These are phyloP conservation scores for Merodon equestris DNA, from an alignment of 2,888 invertebrate genomes.

Conservation along the genomic window DNA sequence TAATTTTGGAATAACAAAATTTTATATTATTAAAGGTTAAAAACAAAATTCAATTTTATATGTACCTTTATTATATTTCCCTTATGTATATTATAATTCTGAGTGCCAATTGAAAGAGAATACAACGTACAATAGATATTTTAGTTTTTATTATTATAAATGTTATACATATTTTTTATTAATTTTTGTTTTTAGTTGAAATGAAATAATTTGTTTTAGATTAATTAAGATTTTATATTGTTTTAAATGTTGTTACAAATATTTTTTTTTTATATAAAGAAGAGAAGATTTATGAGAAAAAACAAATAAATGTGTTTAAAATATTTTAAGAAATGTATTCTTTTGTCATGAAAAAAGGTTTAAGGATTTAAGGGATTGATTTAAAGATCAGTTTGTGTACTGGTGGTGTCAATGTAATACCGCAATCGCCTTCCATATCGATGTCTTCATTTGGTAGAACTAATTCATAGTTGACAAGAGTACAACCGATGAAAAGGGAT, in stretches of 20 bases:
- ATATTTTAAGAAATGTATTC: conserved; percentile 48
- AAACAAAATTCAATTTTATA: conserved; percentile 50
- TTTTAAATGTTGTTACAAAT: conserved; percentile 60
- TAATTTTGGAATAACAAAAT: conserved; percentile 13
- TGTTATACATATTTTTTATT: conserved; percentile 47
- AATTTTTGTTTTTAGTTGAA: neutral
- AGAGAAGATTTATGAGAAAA: conserved; percentile 9
- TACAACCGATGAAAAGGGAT: conserved; percentile 82
- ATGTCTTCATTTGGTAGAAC: conserved; percentile 78
- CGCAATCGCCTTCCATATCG: conserved; percentile 85
- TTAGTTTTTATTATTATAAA: conserved; percentile 33
- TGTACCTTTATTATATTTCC: conserved; percentile 42
- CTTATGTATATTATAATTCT: conserved; percentile 51
- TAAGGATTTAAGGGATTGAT: conserved; percentile 7
- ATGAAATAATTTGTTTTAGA: conserved; percentile 16
- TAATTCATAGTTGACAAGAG: conserved; percentile 82
- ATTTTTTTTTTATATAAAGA: conserved; percentile 23
- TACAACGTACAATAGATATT: conserved; percentile 50
- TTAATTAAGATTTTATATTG: conserved; percentile 43
- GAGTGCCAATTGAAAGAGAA: conserved; percentile 61
- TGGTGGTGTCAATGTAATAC: conserved; percentile 87
- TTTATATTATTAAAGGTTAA: conserved; percentile 14
- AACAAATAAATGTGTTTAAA: conserved; percentile 48
- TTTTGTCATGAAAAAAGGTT: no score
- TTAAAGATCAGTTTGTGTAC: conserved; percentile 79